These are phyloP conservation scores for Calameuta filiformis DNA, from an alignment of 2,888 invertebrate species.

Conservation along the genomic window DNA sequence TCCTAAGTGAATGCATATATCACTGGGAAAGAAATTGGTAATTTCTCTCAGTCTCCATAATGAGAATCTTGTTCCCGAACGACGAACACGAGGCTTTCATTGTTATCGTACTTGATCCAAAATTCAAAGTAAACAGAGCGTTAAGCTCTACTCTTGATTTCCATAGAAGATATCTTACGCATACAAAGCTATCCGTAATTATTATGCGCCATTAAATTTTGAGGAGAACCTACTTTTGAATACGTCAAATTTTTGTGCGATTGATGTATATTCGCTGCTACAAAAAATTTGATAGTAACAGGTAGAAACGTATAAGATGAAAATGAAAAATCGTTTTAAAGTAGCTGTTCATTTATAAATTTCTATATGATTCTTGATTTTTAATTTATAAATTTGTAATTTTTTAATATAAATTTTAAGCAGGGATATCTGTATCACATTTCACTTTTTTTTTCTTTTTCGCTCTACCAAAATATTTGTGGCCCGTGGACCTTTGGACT, in stretches of 20 bases:
- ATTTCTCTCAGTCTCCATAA: neutral
- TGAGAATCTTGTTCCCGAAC: conserved; percentile 29
- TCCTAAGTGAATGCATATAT: neutral
- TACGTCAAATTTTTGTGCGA: neutral
- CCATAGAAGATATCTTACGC: conserved; percentile 14
- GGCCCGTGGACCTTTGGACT: too few relatives aligned
- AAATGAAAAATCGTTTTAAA: neutral
- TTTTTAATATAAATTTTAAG: too few relatives aligned
- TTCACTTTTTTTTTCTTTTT: too few relatives aligned
- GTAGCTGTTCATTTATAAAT: neutral
- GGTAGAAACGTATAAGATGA: neutral
- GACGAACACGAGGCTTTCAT: conserved; percentile 29
- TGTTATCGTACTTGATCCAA: conserved; percentile 22
- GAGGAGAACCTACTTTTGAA: neutral
- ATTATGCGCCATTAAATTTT: neutral
- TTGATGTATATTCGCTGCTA: too few relatives aligned
- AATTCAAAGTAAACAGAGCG: conserved; percentile 40
- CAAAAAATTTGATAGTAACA: neutral
- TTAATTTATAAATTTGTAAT: too few relatives aligned
- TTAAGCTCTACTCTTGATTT: conserved; percentile 33
- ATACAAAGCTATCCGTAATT: neutral
- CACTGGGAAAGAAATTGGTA: neutral
- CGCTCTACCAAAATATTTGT: too few relatives aligned
- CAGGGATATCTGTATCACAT: too few relatives aligned
- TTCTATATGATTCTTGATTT: too few relatives aligned